These are phyloP conservation scores for Strix uralensis DNA, from an alignment of 2,113 vertebrate species.

Conservation along the genomic window DNA sequence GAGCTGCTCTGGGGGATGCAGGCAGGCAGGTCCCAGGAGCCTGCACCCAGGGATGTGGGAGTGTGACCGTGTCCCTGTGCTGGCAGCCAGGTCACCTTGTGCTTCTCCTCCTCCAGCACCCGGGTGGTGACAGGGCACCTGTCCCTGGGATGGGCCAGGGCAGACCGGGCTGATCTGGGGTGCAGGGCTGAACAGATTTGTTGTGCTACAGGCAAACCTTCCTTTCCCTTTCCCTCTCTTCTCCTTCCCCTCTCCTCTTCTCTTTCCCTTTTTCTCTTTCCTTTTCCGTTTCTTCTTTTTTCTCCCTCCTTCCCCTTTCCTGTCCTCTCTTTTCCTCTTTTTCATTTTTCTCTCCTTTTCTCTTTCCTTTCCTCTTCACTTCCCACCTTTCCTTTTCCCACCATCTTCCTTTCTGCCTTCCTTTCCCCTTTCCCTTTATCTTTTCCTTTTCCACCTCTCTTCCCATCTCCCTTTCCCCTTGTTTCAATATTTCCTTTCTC, in stretches of 20 bases:
- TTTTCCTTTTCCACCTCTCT: background rate
- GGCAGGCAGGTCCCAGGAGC: background rate
- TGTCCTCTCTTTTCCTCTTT: too few relatives aligned
- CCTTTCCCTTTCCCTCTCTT: background rate
- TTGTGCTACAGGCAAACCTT: background rate
- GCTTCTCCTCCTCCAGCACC: background rate
- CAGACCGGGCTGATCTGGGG: fast-evolving
- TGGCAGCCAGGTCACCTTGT: background rate
- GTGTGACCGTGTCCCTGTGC: background rate
- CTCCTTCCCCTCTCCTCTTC: background rate
- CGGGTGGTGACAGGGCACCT: background rate
- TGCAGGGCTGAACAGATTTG: fast-evolving
- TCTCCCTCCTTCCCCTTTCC: too few relatives aligned
- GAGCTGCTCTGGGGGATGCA: fast-evolving
- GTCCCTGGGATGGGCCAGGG: fast-evolving
- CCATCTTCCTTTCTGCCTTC: background rate
- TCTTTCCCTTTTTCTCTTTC: background rate
- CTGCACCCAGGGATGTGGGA: fast-evolving
- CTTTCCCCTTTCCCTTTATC: background rate
- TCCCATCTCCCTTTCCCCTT: background rate
- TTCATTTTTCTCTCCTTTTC: background rate
- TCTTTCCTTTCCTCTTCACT: background rate
- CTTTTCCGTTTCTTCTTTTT: background rate
- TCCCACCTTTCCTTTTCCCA: background rate
- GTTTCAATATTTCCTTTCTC: background rate